Evolutionary conservation across 2,797 vertebrate species (phyloP).

Genomic region (Anabacerthia variegaticeps): DNA sequence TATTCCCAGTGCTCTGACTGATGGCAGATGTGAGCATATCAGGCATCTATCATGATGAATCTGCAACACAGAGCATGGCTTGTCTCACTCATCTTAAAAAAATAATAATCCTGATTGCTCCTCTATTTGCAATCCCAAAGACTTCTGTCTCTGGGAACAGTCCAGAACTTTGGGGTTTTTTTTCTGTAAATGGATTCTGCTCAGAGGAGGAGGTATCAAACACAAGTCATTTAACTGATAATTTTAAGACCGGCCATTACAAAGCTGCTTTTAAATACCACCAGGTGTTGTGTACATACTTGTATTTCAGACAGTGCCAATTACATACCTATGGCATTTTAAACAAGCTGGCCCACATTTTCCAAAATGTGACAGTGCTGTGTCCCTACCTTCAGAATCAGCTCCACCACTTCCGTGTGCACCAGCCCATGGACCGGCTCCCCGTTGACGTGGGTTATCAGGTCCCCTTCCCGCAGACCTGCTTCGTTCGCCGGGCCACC

Average conservation of each 20-base stretch:
- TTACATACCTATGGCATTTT: fast-evolving
- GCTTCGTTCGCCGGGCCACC: constrained; percentile 91
- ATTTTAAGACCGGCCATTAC: constrained; percentile 30
- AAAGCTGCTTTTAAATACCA: constrained; percentile 43
- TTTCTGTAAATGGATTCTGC: background rate
- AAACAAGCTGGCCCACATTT: background rate
- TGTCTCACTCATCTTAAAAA: background rate
- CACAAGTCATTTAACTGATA: constrained; percentile 3
- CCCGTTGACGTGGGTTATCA: constrained; percentile 97
- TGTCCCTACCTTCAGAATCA: constrained; percentile 91
- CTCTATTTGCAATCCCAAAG: background rate
- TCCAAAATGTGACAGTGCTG: background rate
- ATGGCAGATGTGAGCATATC: constrained; percentile 21
- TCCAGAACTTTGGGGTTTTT: background rate
- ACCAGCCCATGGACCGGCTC: constrained; percentile 94
- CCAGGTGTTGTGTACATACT: background rate
- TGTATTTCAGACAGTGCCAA: background rate
- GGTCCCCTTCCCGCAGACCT: constrained; percentile 91
- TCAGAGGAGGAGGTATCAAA: constrained; percentile 10
- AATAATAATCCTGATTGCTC: background rate
- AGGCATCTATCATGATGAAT: constrained; percentile 30
- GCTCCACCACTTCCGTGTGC: constrained; percentile 96
- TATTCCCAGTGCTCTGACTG: constrained; percentile 18
- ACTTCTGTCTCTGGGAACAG: background rate
- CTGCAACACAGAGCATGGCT: background rate